A percentile compares a stretch with the other conserved stretches of the same genome.
Evolutionary conservation across 2,113 vertebrate genomes (phyloP).

Genomic region (Daubentonia madagascariensis): DNA sequence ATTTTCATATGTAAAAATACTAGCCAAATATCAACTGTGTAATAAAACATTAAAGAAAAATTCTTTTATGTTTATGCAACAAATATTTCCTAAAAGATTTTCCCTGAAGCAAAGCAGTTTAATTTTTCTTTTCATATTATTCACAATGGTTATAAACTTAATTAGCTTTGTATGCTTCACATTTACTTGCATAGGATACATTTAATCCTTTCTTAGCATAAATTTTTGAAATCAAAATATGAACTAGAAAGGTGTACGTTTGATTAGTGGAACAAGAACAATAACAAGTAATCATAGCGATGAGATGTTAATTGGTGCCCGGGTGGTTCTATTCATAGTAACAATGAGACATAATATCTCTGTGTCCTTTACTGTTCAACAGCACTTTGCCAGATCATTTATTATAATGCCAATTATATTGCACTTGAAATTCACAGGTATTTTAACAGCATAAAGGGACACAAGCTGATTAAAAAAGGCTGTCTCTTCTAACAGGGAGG

Average conservation of each 20-base stretch:
- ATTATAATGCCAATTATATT: conserved; percentile 80
- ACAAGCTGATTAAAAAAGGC: conserved; percentile 62
- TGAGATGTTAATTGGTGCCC: conserved; percentile 85
- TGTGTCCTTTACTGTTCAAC: conserved; percentile 77
- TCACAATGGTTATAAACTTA: conserved; percentile 83
- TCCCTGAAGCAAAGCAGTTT: conserved; percentile 83
- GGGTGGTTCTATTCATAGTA: conserved; percentile 83
- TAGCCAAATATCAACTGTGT: conserved; percentile 67
- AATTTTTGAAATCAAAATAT: conserved; percentile 85
- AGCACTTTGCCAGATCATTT: conserved; percentile 76
- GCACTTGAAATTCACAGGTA: conserved; percentile 75
- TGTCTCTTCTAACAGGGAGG: conserved; percentile 37
- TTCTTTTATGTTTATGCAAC: conserved; percentile 80
- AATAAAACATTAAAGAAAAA: conserved; percentile 66
- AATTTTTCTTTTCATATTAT: conserved; percentile 84
- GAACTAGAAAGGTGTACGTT: conserved; percentile 78
- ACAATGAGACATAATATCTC: conserved; percentile 79
- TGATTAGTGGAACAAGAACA: conserved; percentile 84
- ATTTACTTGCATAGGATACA: conserved; percentile 83
- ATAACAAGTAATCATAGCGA: conserved; percentile 82
- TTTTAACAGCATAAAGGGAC: conserved; percentile 73
- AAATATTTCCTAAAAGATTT: conserved; percentile 82
- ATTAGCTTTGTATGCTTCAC: conserved; percentile 81
- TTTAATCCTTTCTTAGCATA: conserved; percentile 79
- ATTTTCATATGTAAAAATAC: conserved; percentile 72